These are phyloP conservation scores for Clarias batrachus DNA, from an alignment of 2,113 vertebrate species.

Conservation along the genomic window DNA sequence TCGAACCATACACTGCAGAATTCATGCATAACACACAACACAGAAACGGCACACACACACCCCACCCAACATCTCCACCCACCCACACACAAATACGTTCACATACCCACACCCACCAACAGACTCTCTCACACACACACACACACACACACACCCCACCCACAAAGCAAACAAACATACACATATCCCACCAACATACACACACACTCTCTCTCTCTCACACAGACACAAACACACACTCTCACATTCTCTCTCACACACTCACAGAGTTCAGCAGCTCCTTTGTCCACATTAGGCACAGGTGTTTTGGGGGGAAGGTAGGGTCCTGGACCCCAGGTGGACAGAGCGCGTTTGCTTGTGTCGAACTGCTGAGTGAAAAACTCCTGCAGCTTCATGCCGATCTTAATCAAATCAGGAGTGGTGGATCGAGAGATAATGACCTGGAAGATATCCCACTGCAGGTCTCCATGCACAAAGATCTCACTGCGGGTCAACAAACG, in stretches of 20 bases:
- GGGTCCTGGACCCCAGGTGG: conserved; percentile 95
- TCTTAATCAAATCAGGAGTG: conserved; percentile 98
- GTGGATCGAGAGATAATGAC: conserved; percentile 99
- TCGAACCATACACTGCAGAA: background rate
- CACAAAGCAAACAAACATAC: too few relatives aligned
- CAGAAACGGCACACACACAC: background rate
- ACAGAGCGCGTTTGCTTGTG: conserved; percentile 95
- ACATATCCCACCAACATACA: too few relatives aligned
- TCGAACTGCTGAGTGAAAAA: conserved; percentile 99
- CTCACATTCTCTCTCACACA: background rate
- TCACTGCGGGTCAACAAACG: conserved; percentile 72
- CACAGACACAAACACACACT: background rate
- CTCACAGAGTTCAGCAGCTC: conserved; percentile 86
- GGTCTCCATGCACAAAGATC: conserved; percentile 95
- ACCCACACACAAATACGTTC: too few relatives aligned
- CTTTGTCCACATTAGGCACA: conserved; percentile 82
- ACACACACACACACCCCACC: background rate
- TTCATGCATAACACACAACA: background rate
- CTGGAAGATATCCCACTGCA: conserved; percentile 99
- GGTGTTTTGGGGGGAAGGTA: conserved; percentile 90
- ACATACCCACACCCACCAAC: too few relatives aligned
- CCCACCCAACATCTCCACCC: background rate
- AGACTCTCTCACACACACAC: too few relatives aligned
- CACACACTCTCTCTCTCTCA: too few relatives aligned
- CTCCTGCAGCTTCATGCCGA: conserved; percentile 99